Conservation (phyloP, 2,888 invertebrate genomes). For the Drosophila anomalipes region DNA sequence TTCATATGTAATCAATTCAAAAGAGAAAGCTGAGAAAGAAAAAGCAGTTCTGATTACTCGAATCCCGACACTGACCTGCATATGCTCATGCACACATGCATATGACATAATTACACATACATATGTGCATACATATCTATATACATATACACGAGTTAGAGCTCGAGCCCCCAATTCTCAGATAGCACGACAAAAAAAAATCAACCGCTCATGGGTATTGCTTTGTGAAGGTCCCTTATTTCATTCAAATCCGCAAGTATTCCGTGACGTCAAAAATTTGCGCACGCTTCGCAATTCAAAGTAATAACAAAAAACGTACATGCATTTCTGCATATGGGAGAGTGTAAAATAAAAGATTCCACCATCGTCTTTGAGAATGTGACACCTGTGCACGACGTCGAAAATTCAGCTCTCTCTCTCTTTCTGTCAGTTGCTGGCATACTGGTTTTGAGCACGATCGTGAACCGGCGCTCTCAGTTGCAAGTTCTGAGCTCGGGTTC, state of each 20-base stretch:
- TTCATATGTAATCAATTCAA: neutral
- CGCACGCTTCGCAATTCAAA: neutral
- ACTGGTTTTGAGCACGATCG: neutral
- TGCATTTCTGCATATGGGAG: neutral
- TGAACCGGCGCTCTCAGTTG: slow-evolving; percentile 1
- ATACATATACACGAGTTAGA: neutral
- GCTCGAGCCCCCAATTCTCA: slow-evolving; percentile 1
- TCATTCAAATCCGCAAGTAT: neutral
- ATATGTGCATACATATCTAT: slow-evolving; percentile 1
- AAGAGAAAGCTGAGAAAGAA: neutral
- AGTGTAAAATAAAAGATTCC: neutral
- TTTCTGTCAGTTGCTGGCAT: slow-evolving; percentile 12
- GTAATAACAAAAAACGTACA: neutral
- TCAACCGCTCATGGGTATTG: neutral
- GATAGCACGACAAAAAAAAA: neutral
- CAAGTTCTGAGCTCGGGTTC: slow-evolving; percentile 32
- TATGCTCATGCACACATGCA: neutral
- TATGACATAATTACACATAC: neutral
- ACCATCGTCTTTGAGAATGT: neutral
- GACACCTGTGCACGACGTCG: slow-evolving; percentile 6
- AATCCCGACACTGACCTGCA: neutral
- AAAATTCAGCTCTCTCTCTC: neutral
- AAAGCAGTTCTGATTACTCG: neutral
- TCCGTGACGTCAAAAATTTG: neutral
- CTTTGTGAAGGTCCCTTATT: slow-evolving; percentile 6